These are phyloP conservation scores for Phalera bucephala DNA, from an alignment of 2,888 invertebrate genomes.

Conservation along the genomic window DNA sequence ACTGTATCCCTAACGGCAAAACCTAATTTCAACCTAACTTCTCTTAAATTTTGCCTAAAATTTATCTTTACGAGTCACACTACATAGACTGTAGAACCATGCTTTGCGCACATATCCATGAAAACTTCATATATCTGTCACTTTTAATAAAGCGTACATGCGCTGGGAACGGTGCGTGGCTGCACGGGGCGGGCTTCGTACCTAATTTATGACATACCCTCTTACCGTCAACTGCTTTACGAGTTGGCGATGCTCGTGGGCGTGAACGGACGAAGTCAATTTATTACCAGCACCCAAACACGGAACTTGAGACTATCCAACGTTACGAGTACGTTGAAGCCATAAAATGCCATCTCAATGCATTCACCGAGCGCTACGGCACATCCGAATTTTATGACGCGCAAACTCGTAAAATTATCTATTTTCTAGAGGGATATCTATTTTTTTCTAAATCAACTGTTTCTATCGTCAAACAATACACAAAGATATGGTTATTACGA, in stretches of 20 bases:
- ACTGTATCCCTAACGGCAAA: no score
- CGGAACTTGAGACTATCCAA: conserved; percentile 38
- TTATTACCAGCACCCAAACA: conserved; percentile 58
- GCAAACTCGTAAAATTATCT: conserved; percentile 36
- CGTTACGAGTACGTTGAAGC: conserved; percentile 45
- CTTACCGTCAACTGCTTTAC: conserved; percentile 63
- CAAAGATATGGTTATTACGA: no score
- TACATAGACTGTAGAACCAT: no score
- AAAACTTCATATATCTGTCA: conserved; percentile 20
- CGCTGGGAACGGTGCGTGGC: conserved; percentile 23
- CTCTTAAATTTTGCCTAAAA: no score
- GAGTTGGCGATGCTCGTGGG: conserved; percentile 60
- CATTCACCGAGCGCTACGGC: conserved; percentile 42
- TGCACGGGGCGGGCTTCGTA: conserved; percentile 33
- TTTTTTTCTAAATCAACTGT: no score
- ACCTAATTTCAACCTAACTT: no score
- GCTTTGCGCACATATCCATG: neutral
- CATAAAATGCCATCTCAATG: conserved; percentile 68
- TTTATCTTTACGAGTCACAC: no score
- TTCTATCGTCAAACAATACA: no score
- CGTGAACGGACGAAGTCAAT: conserved; percentile 56
- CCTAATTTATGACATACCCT: conserved; percentile 64
- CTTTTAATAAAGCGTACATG: conserved; percentile 17
- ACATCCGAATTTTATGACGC: conserved; percentile 37
- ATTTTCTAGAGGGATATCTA: no score